Conservation (phyloP, 2,888 invertebrate species). For the Cryptus armator region DNA sequence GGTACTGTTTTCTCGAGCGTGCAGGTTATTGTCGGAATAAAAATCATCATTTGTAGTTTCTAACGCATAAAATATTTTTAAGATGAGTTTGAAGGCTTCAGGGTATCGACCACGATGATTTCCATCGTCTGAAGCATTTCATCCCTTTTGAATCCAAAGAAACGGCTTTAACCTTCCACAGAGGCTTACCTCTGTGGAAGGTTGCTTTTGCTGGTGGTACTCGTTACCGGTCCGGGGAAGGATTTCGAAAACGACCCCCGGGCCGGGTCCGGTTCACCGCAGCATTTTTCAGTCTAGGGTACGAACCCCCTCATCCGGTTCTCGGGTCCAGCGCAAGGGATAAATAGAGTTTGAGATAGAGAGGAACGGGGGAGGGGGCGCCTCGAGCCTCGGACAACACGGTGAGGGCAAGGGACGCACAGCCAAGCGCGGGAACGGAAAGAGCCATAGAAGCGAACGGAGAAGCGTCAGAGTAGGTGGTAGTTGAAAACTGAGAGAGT, state of each 20-base stretch:
- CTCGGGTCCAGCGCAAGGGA: conserved; percentile 75
- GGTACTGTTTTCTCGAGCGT: conserved; percentile 22
- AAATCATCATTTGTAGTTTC: background rate
- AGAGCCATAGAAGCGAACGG: conserved; percentile 65
- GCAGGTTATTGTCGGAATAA: background rate
- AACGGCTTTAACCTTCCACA: conserved; percentile 28
- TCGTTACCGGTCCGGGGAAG: conserved; percentile 76
- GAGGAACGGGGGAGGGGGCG: conserved; percentile 59
- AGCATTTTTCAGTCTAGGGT: conserved; percentile 83
- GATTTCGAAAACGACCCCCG: conserved; percentile 80
- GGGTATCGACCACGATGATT: background rate
- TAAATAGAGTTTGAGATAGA: conserved; percentile 68
- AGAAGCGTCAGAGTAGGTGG: conserved; percentile 50
- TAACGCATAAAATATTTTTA: background rate
- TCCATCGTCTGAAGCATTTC: background rate
- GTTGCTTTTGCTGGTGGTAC: conserved; percentile 64
- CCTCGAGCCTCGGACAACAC: conserved; percentile 46
- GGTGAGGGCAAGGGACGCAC: conserved; percentile 55
- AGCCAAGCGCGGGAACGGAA: conserved; percentile 63
- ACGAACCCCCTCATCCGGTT: conserved; percentile 75
- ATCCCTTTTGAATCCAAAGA: conserved; percentile 14
- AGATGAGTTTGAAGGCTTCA: background rate
- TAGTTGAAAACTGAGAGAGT: background rate
- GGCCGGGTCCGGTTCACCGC: conserved; percentile 79
- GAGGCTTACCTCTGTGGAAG: conserved; percentile 19